phyloP scores from a whole-genome alignment of 2,797 vertebrate species.

The Cebuella pygmaea region DNA sequence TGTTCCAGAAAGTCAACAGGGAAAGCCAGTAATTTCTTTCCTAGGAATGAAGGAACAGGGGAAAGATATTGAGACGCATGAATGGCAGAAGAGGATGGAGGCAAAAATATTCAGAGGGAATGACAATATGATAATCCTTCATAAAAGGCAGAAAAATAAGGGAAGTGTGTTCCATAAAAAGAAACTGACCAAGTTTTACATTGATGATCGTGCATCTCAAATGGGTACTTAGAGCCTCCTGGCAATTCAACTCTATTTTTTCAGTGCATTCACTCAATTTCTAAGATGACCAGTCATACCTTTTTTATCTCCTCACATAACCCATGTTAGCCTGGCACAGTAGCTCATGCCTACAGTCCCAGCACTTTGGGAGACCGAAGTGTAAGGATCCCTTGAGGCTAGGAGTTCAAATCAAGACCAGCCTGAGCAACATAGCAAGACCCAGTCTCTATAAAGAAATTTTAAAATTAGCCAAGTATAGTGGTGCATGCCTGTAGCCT shows the following conservation, averaged over 20 bases:
- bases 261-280: neutral
- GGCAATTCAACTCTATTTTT: neutral
- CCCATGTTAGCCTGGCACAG: neutral
- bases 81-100: neutral
- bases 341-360: neutral
- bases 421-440: neutral
- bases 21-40: neutral
- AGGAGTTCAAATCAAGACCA: neutral
- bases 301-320: neutral
- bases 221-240: neutral
- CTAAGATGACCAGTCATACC: neutral
- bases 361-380: neutral
- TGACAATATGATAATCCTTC: neutral
- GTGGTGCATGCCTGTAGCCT: neutral
- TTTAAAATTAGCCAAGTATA: neutral
- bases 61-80: neutral
- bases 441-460: neutral
- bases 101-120: neutral
- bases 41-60: neutral
- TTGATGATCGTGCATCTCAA: neutral
- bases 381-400: neutral
- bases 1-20: neutral
- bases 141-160: neutral
- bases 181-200: neutral
- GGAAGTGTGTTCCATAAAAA: neutral